Percentiles rank a stretch among this genome's conserved stretches.
Conservation (phyloP, 2,888 invertebrate genomes). For the Sminthurinus aureus region DNA sequence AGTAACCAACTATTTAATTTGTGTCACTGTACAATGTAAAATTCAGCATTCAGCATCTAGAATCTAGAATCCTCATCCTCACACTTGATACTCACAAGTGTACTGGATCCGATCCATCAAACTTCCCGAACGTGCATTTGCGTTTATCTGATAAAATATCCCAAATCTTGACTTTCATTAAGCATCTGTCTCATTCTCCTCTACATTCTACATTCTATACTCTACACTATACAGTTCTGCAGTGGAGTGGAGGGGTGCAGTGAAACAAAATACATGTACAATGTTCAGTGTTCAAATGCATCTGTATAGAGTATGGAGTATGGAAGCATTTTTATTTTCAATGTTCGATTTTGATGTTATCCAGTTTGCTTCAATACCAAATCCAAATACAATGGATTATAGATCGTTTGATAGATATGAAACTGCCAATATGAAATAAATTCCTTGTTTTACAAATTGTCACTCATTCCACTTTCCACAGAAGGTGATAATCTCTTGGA, state of each 20-base stretch:
- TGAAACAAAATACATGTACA: too few species aligned
- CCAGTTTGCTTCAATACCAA: neutral
- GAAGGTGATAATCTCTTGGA: neutral
- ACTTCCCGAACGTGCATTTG: neutral
- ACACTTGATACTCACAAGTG: neutral
- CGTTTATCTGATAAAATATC: slow-evolving; percentile 19
- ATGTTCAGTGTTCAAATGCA: too few species aligned
- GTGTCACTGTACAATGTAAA: neutral
- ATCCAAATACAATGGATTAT: neutral
- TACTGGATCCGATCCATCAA: slow-evolving; percentile 4
- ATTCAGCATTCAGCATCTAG: too few species aligned
- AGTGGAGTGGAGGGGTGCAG: too few species aligned
- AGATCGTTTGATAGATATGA: neutral
- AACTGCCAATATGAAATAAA: neutral
- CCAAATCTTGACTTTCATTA: slow-evolving; percentile 26
- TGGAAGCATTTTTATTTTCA: neutral
- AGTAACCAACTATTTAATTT: neutral
- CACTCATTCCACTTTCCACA: neutral
- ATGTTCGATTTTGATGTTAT: neutral
- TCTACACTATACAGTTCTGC: too few species aligned
- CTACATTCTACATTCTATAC: neutral
- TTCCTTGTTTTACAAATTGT: neutral
- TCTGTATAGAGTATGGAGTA: too few species aligned
- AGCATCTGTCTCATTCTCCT: neutral
- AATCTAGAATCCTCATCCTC: neutral